Evolutionary conservation across 2,888 invertebrate genomes (phyloP), one percentile per base, ranked within the genome.

Genomic region (Meandrusa payeni): DNA sequence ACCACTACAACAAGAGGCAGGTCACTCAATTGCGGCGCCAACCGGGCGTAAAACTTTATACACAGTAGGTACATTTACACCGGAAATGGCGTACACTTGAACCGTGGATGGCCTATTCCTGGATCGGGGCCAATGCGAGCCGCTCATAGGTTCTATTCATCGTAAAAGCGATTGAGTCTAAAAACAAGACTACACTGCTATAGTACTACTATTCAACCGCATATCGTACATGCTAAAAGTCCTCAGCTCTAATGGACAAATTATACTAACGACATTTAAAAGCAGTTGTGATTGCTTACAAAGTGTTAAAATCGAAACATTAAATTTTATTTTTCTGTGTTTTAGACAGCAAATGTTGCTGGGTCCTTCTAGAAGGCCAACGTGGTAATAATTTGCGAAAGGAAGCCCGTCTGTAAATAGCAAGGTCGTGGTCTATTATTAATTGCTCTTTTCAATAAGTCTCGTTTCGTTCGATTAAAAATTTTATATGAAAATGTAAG

Each of bases 21-120:
- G n/a, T n/a, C 49, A 48, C 44, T 46, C 49, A 47, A 45, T 46
- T 41, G 52, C 54, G 61, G 62, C 64, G 64, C 61, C 69, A 61
- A 55, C 57, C 46, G 55, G 51, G 59, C 55, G 52, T 59, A 48
- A 52, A 52, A 54, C 55, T 53, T 56, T n/a, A n/a, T 50, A 50
- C 42, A 46, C 42, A 46, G 50, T 41, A 51, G 46, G 51, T 44
- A 53, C 51, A 53, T 47, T 47, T 51, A 61, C 59, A 60, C 69
- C 69, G 72, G 75, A 78, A 71, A 69, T 60, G 61, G 64, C 61
- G 71, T 77, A 75, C 77, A 79, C 81, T 81, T 79, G 80, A 80
- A 79, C 77, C 69, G 60, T 66, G 59, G 61, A 72, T 68, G 58
- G 69, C 62, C 72, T 76, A 75, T 76, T 76, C 69, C 74, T 79